Percentiles rank a stretch among this genome's conserved stretches.
Conservation (phyloP, 1,140 invertebrate species). For the Hylaeus volcanicus region DNA sequence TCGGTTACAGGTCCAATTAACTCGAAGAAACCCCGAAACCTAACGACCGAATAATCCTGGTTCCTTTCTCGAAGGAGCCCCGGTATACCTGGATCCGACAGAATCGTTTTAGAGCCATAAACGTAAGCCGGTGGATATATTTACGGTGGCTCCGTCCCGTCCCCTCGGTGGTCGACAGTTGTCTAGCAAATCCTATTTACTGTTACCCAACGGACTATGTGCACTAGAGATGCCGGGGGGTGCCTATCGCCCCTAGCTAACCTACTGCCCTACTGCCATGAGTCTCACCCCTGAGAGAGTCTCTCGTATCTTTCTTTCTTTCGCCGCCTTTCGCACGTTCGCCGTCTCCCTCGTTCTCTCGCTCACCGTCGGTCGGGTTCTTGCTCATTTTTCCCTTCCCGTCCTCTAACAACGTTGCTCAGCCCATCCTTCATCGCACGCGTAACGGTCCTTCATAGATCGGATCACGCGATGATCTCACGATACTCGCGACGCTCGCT, state of each 20-base stretch:
- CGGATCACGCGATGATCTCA: constrained; percentile 52
- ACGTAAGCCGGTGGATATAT: constrained; percentile 59
- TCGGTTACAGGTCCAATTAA: neutral
- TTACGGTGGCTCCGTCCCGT: constrained; percentile 50
- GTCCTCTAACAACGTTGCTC: neutral
- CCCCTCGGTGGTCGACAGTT: constrained; percentile 66
- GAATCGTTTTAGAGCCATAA: constrained; percentile 60
- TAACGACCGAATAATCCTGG: neutral
- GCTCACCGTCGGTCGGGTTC: constrained; percentile 12
- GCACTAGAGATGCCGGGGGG: constrained; percentile 66
- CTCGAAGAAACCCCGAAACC: neutral
- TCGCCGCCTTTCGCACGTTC: constrained; percentile 34
- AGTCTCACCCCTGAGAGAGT: constrained; percentile 68
- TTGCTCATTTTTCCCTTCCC: constrained; percentile 41
- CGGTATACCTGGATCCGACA: constrained; percentile 30
- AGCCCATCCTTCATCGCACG: constrained; percentile 34
- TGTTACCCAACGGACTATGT: constrained; percentile 63
- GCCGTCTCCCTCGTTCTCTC: constrained; percentile 40
- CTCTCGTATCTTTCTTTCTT: constrained; percentile 31
- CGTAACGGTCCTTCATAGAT: constrained; percentile 56
- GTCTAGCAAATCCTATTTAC: constrained; percentile 74
- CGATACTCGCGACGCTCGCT: constrained; percentile 12
- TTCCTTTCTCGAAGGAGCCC: neutral
- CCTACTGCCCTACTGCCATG: constrained; percentile 78
- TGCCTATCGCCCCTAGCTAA: constrained; percentile 76